These are phyloP conservation scores for Lytechinus pictus DNA, from an alignment of 35 echinoderm and acorn worm genomes.

Conservation along the genomic window DNA sequence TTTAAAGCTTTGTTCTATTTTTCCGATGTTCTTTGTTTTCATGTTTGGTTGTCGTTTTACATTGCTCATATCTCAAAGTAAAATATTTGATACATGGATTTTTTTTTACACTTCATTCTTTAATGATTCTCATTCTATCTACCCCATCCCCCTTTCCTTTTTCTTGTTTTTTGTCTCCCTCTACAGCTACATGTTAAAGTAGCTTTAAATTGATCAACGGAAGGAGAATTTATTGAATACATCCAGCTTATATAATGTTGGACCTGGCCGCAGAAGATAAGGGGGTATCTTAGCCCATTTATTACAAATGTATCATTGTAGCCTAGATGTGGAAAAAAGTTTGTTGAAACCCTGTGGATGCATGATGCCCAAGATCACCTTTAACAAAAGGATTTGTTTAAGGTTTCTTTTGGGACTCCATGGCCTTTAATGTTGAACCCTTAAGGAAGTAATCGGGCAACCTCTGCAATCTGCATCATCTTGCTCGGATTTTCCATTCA, in stretches of 20 bases:
- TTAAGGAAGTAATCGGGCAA: background rate
- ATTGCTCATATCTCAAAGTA: background rate
- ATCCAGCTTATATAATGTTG: background rate
- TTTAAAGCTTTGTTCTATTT: background rate
- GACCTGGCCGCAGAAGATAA: background rate
- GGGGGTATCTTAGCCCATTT: slow-evolving; percentile 22
- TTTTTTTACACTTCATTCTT: background rate
- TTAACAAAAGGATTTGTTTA: background rate
- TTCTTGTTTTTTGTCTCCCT: slow-evolving; percentile 29
- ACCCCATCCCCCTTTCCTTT: slow-evolving; percentile 15
- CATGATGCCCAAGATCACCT: background rate
- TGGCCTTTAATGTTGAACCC: background rate
- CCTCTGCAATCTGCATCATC: background rate
- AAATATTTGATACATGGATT: background rate
- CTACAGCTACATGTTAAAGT: slow-evolving; percentile 54
- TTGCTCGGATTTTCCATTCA: background rate
- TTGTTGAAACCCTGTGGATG: background rate
- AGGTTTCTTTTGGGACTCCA: background rate
- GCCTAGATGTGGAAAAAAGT: background rate
- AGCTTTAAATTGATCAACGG: slow-evolving; percentile 46
- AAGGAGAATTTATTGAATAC: background rate
- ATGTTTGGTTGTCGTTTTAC: background rate
- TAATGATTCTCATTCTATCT: background rate
- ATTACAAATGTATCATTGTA: background rate
- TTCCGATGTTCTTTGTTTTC: background rate